phyloP scores from a whole-genome alignment of 2,113 vertebrate genomes.

The Herpailurus yagouaroundi region DNA sequence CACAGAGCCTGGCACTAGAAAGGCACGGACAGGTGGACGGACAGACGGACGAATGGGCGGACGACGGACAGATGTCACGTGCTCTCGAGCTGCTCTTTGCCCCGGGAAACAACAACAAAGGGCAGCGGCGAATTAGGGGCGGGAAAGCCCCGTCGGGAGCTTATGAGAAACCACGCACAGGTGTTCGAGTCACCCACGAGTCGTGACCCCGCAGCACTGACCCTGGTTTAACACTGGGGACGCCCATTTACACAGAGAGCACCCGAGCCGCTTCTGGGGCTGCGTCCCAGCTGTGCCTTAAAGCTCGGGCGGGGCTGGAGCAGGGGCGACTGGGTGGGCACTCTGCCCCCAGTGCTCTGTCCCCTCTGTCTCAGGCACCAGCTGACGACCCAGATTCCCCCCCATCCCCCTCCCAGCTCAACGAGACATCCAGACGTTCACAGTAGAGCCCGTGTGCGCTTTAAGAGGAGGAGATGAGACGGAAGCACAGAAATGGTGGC shows the following conservation, averaged over 20 bases:
- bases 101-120: rapidly evolving
- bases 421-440: rapidly evolving
- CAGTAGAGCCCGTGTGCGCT: rapidly evolving
- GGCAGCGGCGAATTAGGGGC: neutral
- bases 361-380: neutral
- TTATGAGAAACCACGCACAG: rapidly evolving
- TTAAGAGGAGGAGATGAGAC: too few species aligned
- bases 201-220: neutral
- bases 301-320: neutral
- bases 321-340: neutral
- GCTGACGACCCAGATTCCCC: too few species aligned
- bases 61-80: rapidly evolving
- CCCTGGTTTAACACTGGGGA: neutral
- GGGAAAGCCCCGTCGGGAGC: neutral
- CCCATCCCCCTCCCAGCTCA: neutral
- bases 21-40: neutral
- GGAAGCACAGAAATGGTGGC: rapidly evolving
- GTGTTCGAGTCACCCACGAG: neutral
- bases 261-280: neutral
- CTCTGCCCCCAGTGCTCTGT: neutral
- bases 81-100: neutral
- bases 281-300: neutral
- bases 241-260: neutral
- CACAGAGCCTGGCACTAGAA: neutral
- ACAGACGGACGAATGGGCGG: rapidly evolving